Percentiles rank a stretch among this genome's conserved stretches.
Evolutionary conservation across 2,888 invertebrate genomes (phyloP).

Genomic region (Aricia artaxerxes): DNA sequence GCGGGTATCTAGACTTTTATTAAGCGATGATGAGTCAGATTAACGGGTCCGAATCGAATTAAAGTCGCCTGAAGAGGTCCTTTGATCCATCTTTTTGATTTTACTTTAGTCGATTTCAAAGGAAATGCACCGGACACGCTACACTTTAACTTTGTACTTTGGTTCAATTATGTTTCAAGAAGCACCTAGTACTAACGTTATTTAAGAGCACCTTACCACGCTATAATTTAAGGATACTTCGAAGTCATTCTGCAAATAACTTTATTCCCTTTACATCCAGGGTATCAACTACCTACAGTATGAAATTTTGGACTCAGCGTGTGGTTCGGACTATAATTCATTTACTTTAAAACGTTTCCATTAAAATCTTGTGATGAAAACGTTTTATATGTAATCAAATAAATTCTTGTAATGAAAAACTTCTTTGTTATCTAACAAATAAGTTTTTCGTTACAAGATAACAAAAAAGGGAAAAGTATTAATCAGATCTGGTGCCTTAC

Average conservation of each 20-base stretch:
- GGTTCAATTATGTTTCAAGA: neutral
- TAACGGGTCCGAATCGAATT: neutral
- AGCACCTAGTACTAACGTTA: neutral
- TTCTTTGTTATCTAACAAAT: too few species aligned
- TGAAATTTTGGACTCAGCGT: neutral
- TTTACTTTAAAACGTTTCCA: too few species aligned
- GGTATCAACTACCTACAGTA: neutral
- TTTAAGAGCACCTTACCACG: neutral
- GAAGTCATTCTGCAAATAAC: neutral
- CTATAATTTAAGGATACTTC: neutral
- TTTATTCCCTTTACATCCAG: neutral
- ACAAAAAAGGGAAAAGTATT: too few species aligned
- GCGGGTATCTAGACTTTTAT: neutral
- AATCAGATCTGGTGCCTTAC: too few species aligned
- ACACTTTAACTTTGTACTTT: neutral
- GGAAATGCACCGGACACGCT: neutral
- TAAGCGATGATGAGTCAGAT: neutral
- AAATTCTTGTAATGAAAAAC: too few species aligned
- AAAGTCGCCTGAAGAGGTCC: neutral
- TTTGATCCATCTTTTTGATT: constrained; percentile 5
- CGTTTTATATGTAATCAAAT: too few species aligned
- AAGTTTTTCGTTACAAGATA: too few species aligned
- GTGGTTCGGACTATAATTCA: too few species aligned
- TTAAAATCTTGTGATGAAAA: too few species aligned
- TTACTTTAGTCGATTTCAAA: neutral